Percentiles rank a stretch among this genome's conserved stretches.
Evolutionary conservation across 2,888 invertebrate species (phyloP).

Genomic region (Nemapogon koenigi): DNA sequence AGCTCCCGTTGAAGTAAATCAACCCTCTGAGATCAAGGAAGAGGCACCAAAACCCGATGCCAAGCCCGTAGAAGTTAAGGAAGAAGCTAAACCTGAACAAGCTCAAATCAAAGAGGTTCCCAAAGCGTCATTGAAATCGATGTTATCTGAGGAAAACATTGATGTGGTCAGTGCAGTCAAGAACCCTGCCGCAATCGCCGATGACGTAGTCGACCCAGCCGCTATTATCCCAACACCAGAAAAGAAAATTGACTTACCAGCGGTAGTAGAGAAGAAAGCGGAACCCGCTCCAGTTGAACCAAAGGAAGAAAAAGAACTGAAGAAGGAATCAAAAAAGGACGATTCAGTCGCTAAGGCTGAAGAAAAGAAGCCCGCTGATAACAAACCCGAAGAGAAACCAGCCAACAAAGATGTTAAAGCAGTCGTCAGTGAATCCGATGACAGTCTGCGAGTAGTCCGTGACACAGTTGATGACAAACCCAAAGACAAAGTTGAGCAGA

Average conservation of each 20-base stretch:
- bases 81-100: slow-evolving; percentile 19
- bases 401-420: slow-evolving; percentile 13
- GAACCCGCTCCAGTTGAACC: slow-evolving; percentile 30
- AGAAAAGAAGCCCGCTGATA: slow-evolving; percentile 15
- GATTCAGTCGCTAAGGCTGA: neutral
- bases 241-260: slow-evolving; percentile 40
- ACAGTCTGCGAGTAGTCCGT: slow-evolving; percentile 37
- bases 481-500: slow-evolving; percentile 20
- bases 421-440: slow-evolving; percentile 20
- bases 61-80: slow-evolving; percentile 23
- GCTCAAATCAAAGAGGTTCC: slow-evolving; percentile 34
- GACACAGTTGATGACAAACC: slow-evolving; percentile 41
- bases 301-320: slow-evolving; percentile 21
- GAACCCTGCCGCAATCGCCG: slow-evolving; percentile 35
- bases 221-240: slow-evolving; percentile 32
- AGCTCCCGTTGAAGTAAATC: slow-evolving; percentile 21
- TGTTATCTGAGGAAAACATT: slow-evolving; percentile 27
- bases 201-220: slow-evolving; percentile 35
- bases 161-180: slow-evolving; percentile 39
- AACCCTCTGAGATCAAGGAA: slow-evolving; percentile 20
- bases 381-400: slow-evolving; percentile 16
- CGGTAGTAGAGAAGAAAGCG: slow-evolving; percentile 38
- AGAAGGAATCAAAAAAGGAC: slow-evolving; percentile 22
- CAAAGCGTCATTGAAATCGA: slow-evolving; percentile 30
- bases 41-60: slow-evolving; percentile 23